Percentiles rank a stretch among this genome's conserved stretches.
These are phyloP conservation scores for Stenurella melanura DNA, from an alignment of 2,888 invertebrate species.

Conservation along the genomic window DNA sequence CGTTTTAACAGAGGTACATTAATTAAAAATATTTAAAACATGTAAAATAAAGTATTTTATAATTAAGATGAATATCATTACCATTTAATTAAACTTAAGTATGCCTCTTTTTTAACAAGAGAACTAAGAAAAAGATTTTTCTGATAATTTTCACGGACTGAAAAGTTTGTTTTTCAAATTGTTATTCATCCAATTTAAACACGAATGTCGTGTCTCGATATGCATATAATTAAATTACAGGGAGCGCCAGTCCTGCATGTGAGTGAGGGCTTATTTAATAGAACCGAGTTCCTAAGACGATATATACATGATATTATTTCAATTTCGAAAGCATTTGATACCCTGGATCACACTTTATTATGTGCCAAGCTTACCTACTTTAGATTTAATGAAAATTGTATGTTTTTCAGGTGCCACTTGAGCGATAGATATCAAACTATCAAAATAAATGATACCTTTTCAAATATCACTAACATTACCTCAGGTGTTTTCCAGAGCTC, in stretches of 20 bases:
- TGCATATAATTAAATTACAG: conserved; percentile 24
- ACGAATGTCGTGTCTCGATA: conserved; percentile 25
- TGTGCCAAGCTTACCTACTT: no score
- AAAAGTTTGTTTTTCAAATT: conserved; percentile 23
- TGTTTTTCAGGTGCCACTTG: no score
- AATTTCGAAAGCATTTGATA: no score
- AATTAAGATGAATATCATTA: not conserved
- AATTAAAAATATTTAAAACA: not conserved
- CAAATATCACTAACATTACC: no score
- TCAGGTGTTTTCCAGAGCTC: no score
- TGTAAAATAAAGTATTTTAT: not conserved
- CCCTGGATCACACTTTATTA: no score
- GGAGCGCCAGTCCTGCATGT: conserved; percentile 14
- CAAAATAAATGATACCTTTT: no score
- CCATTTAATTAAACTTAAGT: not conserved
- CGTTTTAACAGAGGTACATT: not conserved
- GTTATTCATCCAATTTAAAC: conserved; percentile 8
- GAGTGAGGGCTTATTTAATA: not conserved
- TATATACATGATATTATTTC: not conserved
- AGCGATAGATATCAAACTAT: no score
- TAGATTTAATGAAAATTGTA: no score
- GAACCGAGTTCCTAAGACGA: not conserved
- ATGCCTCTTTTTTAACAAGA: conserved; percentile 3
- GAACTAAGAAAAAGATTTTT: conserved; percentile 18
- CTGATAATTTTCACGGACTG: conserved; percentile 24